Evolutionary conservation across 2,113 vertebrate species (phyloP), one percentile per base, ranked within the genome.

Genomic region (Malaclemys terrapin): DNA sequence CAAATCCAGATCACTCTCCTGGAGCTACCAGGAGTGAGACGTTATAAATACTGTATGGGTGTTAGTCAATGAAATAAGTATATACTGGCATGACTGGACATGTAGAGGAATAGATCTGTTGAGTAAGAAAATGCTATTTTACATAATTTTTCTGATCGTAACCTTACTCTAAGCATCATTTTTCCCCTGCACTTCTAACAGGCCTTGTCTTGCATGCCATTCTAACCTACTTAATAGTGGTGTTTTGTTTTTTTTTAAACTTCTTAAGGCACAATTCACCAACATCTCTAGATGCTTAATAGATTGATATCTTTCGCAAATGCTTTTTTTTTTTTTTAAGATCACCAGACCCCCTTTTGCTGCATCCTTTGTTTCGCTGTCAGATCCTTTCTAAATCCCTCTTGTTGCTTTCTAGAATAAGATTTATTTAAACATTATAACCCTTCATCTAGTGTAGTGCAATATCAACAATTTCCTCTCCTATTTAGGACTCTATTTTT

Each of bases 271-370:
- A 47, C 62, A 8, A 87, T 90, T 85, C 59, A 85, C 31, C 42
- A 84, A 17, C 53, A 82, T 82, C 27, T 92, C 27, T 59, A 29
- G 17, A 8, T 82, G 12, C 24, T 19, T 29, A 3, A 89, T 86
- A 69, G 5, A 88, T 17, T 35, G 9, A 57, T 47, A 3, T 24
- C 45, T 42, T 6, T 49, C n/a, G 4, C 1, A 54, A 78, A 86
- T 27, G 9, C 9, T 10, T 45, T 65, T 31, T 83, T 57, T 91
- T 47, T 47, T 83, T 57, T 91, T 59, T 3, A 19, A n/a, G 7
- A 6, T 6, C 9, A 87, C 20, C 24, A 45, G 75, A 29, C 0
- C 0, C 45, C 49, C 12, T 52, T 22, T 69, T 31, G 31, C 31
- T 84, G 52, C 3, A 56, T 76, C 81, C 56, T 84, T 35, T 84